A percentile compares a stretch with the other conserved stretches of the same genome.
Conservation (phyloP, 2,113 vertebrate species). For the Cephalopholis sonnerati region DNA sequence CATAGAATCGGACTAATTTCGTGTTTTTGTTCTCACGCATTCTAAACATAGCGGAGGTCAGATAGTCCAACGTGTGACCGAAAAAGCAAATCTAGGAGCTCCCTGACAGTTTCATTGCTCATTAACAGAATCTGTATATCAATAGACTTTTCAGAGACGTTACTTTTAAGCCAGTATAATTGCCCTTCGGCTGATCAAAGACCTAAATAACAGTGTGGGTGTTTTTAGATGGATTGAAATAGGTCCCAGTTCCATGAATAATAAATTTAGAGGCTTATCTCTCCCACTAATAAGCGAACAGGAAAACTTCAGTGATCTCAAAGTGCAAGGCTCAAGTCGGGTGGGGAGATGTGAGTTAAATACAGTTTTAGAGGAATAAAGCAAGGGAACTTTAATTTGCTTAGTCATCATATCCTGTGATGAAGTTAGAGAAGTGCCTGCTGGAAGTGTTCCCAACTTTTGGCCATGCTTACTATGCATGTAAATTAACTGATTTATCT, state of each 20-base stretch:
- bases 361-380: conserved; percentile 30
- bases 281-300: conserved; percentile 42
- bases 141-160: conserved; percentile 39
- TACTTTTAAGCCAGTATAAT: conserved; percentile 48
- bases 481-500: background rate
- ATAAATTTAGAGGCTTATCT: conserved; percentile 62
- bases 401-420: conserved; percentile 25
- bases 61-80: background rate
- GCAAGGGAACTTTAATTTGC: background rate
- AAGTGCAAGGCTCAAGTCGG: conserved; percentile 27
- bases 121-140: conserved; percentile 45
- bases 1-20: background rate
- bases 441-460: conserved; percentile 11
- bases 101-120: conserved; percentile 21
- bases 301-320: conserved; percentile 37
- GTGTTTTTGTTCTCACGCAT: conserved; percentile 6
- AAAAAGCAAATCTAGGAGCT: conserved; percentile 8
- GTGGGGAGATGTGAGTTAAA: conserved; percentile 27
- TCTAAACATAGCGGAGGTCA: background rate
- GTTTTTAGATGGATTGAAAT: conserved; percentile 58
- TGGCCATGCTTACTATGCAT: background rate
- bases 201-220: conserved; percentile 52
- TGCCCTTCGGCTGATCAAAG: conserved; percentile 53
- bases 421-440: conserved; percentile 7
- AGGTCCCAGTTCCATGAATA: conserved; percentile 61